These are phyloP conservation scores for Cyprinodon diabolis DNA, from an alignment of 2,797 vertebrate species.

Conservation along the genomic window DNA sequence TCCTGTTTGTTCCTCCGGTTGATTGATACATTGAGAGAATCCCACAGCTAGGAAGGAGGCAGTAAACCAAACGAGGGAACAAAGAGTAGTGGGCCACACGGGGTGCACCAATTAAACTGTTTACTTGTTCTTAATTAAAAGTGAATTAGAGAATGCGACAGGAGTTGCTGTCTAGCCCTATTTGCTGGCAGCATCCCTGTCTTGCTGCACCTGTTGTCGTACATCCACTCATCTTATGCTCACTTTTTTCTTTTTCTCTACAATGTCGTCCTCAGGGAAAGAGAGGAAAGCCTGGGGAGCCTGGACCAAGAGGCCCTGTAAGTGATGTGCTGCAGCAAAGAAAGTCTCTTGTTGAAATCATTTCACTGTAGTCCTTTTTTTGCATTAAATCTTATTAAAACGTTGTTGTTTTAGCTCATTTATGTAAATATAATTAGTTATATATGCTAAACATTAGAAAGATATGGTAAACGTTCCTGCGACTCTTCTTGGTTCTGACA, in stretches of 20 bases:
- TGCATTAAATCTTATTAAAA: neutral
- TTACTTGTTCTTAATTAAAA: slow-evolving; percentile 85
- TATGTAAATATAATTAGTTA: neutral
- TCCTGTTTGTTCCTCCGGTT: slow-evolving; percentile 56
- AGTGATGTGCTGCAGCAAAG: slow-evolving; percentile 68
- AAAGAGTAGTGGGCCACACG: slow-evolving; percentile 76
- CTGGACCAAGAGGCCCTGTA: slow-evolving; percentile 88
- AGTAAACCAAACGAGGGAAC: slow-evolving; percentile 74
- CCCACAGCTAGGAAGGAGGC: slow-evolving; percentile 74
- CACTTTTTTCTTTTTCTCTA: slow-evolving; percentile 17
- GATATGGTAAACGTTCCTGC: neutral
- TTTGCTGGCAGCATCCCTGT: slow-evolving; percentile 72
- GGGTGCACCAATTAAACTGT: slow-evolving; percentile 81
- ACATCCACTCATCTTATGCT: slow-evolving; percentile 46
- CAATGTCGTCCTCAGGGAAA: slow-evolving; percentile 83
- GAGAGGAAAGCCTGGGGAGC: slow-evolving; percentile 89
- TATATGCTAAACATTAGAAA: neutral
- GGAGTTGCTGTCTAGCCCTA: slow-evolving; percentile 72
- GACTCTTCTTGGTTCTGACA: too few relatives aligned
- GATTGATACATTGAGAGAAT: slow-evolving; percentile 76
- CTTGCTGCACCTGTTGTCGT: slow-evolving; percentile 68
- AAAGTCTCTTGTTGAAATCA: neutral
- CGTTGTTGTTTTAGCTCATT: neutral
- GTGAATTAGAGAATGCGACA: slow-evolving; percentile 79
- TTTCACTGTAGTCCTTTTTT: neutral